phyloP scores from a whole-genome alignment of 2,113 vertebrate genomes.

The Oostethus manadensis region DNA sequence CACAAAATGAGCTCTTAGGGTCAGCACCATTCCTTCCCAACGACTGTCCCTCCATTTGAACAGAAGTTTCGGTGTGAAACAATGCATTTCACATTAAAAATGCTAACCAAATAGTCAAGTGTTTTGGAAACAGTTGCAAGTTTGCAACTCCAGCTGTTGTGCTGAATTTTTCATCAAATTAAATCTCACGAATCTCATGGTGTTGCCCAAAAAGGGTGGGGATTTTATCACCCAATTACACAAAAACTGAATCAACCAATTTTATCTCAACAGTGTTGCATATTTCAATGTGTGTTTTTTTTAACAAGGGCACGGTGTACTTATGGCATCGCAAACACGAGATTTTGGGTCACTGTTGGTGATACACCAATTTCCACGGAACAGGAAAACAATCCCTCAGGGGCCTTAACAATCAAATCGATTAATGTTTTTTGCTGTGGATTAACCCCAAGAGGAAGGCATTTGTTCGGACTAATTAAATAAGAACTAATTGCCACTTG shows the following conservation, averaged over 20 bases:
- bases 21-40: not conserved
- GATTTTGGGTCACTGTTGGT: conserved; percentile 12
- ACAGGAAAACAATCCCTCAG: conserved; percentile 5
- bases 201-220: not conserved
- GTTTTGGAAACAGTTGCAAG: not conserved
- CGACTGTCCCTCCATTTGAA: not conserved
- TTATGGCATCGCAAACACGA: not conserved
- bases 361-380: conserved; percentile 12
- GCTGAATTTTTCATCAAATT: not conserved
- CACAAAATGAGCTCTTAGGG: not conserved
- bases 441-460: conserved; percentile 36
- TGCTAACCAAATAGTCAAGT: not conserved
- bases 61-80: not conserved
- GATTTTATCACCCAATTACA: not conserved
- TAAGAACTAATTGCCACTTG: conserved; percentile 23
- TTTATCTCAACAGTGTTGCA: not conserved
- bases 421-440: conserved; percentile 30
- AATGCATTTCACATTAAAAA: not conserved
- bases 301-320: not conserved
- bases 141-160: no score
- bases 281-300: not conserved
- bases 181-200: no score
- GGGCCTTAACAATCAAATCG: conserved; percentile 22
- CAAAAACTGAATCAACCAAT: not conserved
- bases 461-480: conserved; percentile 39